These are phyloP conservation scores for Cephus pulcher DNA, from an alignment of 2,888 invertebrate species.

Conservation along the genomic window DNA sequence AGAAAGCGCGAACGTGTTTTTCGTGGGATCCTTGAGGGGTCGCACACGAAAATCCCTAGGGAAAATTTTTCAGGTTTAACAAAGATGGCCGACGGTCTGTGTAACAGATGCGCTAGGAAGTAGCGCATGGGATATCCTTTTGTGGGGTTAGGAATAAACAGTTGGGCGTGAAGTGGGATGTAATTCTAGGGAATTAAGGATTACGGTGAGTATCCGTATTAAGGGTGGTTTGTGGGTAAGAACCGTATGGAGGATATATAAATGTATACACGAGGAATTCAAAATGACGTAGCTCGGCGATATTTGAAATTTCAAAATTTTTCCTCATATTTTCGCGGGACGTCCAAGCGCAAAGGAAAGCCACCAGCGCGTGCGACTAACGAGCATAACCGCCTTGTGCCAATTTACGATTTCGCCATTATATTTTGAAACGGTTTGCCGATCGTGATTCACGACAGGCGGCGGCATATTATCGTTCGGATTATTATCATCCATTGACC, in stretches of 20 bases:
- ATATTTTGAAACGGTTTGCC: constrained; percentile 46
- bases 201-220: not conserved
- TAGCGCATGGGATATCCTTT: not conserved
- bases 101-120: not conserved
- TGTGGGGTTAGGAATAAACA: not conserved
- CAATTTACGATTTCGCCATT: constrained; percentile 47
- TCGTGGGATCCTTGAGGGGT: not conserved
- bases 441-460: constrained; percentile 49
- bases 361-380: constrained; percentile 25
- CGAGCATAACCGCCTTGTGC: constrained; percentile 54
- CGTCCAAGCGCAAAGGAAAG: not conserved
- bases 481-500: not conserved
- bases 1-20: not conserved
- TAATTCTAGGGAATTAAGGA: not conserved
- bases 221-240: not conserved
- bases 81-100: not conserved
- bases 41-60: not conserved
- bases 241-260: not conserved
- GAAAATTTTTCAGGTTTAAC: not conserved
- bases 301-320: not conserved
- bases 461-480: constrained; percentile 15
- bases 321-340: not conserved
- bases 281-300: too few relatives aligned
- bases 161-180: not conserved
- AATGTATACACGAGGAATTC: too few relatives aligned